Percentiles rank a stretch among this genome's conserved stretches.
Evolutionary conservation across 2,888 invertebrate genomes (phyloP).

Genomic region (Kuschelorhynchus macadamiae): DNA sequence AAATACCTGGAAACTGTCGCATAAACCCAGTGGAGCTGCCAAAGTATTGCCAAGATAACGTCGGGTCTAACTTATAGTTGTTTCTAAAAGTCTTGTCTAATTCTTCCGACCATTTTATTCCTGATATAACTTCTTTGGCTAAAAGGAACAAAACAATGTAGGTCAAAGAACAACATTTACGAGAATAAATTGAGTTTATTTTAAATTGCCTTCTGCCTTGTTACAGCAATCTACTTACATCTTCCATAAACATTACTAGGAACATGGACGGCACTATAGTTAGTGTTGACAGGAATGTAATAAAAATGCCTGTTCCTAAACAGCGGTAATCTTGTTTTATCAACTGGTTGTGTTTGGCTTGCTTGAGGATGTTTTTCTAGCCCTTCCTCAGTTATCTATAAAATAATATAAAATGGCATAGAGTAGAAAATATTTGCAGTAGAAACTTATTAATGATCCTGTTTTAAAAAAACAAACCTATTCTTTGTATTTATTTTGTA

Average conservation of each 20-base stretch:
- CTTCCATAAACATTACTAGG: conserved; percentile 96
- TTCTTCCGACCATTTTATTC: conserved; percentile 96
- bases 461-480: no score
- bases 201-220: no score
- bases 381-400: conserved; percentile 61
- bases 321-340: conserved; percentile 72
- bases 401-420: conserved; percentile 13
- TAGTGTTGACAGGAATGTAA: conserved; percentile 82
- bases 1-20: conserved; percentile 91
- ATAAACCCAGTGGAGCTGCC: conserved; percentile 98
- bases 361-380: conserved; percentile 66
- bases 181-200: no score
- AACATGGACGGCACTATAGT: conserved; percentile 91
- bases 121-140: conserved; percentile 90
- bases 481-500: no score
- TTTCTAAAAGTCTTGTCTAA: conserved; percentile 90
- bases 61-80: conserved; percentile 89
- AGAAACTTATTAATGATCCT: not conserved
- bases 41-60: conserved; percentile 97
- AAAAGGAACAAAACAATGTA: conserved; percentile 55
- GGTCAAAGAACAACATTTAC: no score
- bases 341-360: conserved; percentile 71
- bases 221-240: conserved; percentile 79
- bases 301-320: conserved; percentile 83
- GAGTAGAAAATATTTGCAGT: not conserved